Evolutionary conservation across 2,797 vertebrate genomes (phyloP), one percentile per base, ranked within the genome.

Genomic region (Cirrhinus molitorella): DNA sequence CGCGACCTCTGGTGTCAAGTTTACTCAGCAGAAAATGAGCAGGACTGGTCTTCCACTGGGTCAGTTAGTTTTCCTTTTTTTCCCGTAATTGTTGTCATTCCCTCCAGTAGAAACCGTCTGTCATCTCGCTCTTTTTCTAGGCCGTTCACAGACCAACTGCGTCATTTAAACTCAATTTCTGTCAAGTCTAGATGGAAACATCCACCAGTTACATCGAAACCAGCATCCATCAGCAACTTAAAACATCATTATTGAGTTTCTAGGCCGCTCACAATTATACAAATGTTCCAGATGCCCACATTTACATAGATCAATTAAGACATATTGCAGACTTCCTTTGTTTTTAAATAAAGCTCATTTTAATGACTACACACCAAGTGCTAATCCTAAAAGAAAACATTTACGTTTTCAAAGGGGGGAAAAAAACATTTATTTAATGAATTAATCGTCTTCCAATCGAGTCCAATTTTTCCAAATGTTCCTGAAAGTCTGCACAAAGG

Each of bases 11-110:
- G n/a, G 89, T 79, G 79, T 86, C 82, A 63, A 57, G 72, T 76
- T 83, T 83, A 57, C 63, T 57, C 72, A 76, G 81, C 81, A 82
- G 80, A 74, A 63, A 82, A 82, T 21, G 43, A 73, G 59, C 45
- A 57, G 25, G 23, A 57, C 63, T 68, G 51, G 37, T 45, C 37
- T 76, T 59, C 81, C 81, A 40, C 72, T 55, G 81, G 61, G 72
- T 55, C 63, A 45, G 37, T 83, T 83, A 55, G 73, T 73, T 67
- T 16, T 17, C 57, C 47, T 72, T 37, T 63, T 68, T 75, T 68
- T 75, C 57, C 34, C 25, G 12, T 67, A 83, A 76, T 55, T 57
- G 63, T 68, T 57, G 61, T 76, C 81, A 76, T 23, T 68, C 63
- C 63, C 73, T 68, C 34, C 37, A 45, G 72, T 57, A 68, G 72